Percentiles rank a stretch among this genome's conserved stretches.
phyloP scores from a whole-genome alignment of 35 echinoderm and acorn worm species.

The Diadema setosum region DNA sequence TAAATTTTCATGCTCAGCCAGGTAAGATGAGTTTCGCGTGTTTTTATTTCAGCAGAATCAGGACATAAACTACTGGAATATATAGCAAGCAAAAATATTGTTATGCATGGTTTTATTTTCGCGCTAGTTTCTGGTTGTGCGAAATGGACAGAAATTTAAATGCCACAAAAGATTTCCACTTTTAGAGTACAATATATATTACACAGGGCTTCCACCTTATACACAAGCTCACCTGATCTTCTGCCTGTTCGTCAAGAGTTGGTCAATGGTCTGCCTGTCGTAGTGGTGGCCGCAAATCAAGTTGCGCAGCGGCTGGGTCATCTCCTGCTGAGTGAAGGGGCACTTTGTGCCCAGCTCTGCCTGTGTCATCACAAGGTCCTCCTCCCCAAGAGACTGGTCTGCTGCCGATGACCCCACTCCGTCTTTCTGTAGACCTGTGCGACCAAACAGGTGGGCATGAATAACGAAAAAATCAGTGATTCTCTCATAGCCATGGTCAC shows the following conservation, averaged over 20 bases:
- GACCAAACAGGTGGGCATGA: too few relatives aligned
- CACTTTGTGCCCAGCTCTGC: not conserved
- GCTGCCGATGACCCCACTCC: not conserved
- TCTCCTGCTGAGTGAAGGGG: constrained; percentile 3
- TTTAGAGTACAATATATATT: too few relatives aligned
- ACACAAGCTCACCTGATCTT: not conserved
- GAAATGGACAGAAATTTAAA: not conserved
- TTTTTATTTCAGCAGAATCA: too few relatives aligned
- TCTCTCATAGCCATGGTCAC: too few relatives aligned
- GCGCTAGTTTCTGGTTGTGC: too few relatives aligned
- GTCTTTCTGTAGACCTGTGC: too few relatives aligned
- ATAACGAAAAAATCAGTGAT: too few relatives aligned
- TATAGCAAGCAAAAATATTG: too few relatives aligned
- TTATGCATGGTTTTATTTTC: too few relatives aligned
- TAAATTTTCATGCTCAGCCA: too few relatives aligned
- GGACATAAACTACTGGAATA: too few relatives aligned
- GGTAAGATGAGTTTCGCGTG: too few relatives aligned
- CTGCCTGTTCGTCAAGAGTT: not conserved
- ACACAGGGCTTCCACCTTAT: not conserved
- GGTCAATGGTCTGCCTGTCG: not conserved
- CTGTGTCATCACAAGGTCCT: constrained; percentile 14
- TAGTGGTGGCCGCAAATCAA: not conserved
- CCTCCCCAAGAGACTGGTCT: constrained; percentile 1
- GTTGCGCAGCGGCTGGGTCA: not conserved
- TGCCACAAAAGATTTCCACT: not conserved